phyloP scores from a whole-genome alignment of 2,797 vertebrate genomes.

The Muraenolepis orangiensis region DNA sequence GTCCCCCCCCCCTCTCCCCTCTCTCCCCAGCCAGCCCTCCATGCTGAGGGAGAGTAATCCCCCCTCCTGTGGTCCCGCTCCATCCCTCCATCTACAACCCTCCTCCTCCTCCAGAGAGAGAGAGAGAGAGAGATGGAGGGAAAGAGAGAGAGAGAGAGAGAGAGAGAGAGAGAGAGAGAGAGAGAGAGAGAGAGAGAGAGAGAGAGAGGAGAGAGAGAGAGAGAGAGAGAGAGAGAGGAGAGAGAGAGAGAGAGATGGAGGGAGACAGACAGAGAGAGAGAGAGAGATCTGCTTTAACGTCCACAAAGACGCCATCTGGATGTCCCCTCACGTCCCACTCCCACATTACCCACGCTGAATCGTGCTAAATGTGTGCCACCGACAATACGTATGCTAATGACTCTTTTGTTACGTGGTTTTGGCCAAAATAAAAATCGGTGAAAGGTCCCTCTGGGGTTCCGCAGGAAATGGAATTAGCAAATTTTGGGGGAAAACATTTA shows the following conservation, averaged over 20 bases:
- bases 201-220: too few relatives aligned
- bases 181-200: too few relatives aligned
- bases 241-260: too few relatives aligned
- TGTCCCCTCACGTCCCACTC: constrained; percentile 18
- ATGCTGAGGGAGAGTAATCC: constrained; percentile 28
- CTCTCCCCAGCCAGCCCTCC: too few relatives aligned
- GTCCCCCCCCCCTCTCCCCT: too few relatives aligned
- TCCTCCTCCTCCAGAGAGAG: too few relatives aligned
- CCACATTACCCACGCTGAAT: constrained; percentile 23
- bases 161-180: too few relatives aligned
- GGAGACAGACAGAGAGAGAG: too few relatives aligned
- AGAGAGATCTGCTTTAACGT: too few relatives aligned
- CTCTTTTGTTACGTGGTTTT: constrained; percentile 18
- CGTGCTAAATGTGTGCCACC: constrained; percentile 24
- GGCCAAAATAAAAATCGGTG: constrained; percentile 2
- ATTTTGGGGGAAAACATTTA: not conserved
- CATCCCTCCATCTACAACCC: constrained; percentile 31
- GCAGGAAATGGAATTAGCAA: constrained; percentile 27
- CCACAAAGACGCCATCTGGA: constrained; percentile 52
- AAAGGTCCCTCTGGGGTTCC: constrained; percentile 24
- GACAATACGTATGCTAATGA: constrained; percentile 21
- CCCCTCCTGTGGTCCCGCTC: constrained; percentile 25
- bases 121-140: too few relatives aligned
- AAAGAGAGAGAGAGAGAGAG: too few relatives aligned
- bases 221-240: too few relatives aligned